Evolutionary conservation across 2,797 vertebrate genomes (phyloP), one percentile per base, ranked within the genome.

Genomic region (Cyprinodon diabolis): DNA sequence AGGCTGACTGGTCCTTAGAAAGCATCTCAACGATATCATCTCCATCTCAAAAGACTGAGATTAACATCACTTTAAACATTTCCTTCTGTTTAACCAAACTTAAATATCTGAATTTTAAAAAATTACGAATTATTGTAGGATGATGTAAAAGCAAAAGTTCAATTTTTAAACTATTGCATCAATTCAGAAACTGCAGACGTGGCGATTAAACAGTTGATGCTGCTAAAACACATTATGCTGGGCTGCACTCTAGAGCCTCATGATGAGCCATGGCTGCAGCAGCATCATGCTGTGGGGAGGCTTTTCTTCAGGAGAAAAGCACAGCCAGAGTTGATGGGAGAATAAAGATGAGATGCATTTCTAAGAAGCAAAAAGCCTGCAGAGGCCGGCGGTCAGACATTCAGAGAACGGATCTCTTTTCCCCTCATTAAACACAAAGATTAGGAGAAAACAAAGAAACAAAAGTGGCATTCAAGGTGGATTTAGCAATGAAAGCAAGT

Each of bases 291-390:
- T 43, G 40, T 43, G 40, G 40, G 40, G 0, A 43, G 4, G 40
- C 7, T 60, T 60, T 35, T 17, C 15, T 60, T 19, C 15, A 37
- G 57, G 14, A 37, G 17, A 25, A 25, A 37, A 60, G 57, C 57
- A 1, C 4, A 17, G 12, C 6, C 7, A 6, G 57, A 37, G 30
- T 17, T 25, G 9, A 55, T 55, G 21, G 55, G 56, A 57, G 12
- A 12, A 57, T 57, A 6, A 57, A 17, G 63, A 76, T 85, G 70
- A 86, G 80, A 87, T 80, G 72, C 84, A 69, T 74, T 86, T 69
- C 40, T 58, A 58, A 72, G 58, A 54, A 68, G 56, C 69, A 60
- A 54, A 68, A 52, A 48, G 68, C 55, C 69, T 19, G n/a, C 58
- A 77, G 67, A 45, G 51, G 83, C 73, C 79, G 83, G 82, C 72